Base-by-base conservation (phyloP, 2,113 vertebrate species). In the Rhinogobius similis region DNA sequence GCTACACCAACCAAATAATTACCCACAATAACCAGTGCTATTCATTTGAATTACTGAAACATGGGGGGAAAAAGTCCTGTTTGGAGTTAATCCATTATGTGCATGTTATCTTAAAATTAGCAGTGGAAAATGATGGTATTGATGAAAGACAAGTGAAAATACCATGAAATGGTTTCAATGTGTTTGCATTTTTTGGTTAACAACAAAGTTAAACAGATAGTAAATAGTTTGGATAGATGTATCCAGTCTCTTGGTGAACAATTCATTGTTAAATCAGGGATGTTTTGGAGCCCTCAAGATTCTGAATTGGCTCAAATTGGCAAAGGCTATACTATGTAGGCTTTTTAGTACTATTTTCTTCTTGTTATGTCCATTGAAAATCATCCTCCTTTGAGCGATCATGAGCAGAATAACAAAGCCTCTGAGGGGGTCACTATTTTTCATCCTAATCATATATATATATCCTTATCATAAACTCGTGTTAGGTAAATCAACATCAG, bases 1-100 rank as follows among this genome's bases (percentile, higher is more conserved):
- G 26, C 58, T 68, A 65, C 77, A 77, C 14, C 79, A 75, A 82
- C 68, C 38, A 23, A 69, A 80, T 79, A 78, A 87, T 87, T 76
- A 76, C 46, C 10, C 85, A 86, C 38, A 74, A 69, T 23, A 38
- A 55, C 23, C 1, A 14, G 9, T 20, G 23, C 52, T 55, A 24
- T 26, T 24, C 23, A 13, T 26, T 26, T 14, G 23, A 55, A 14
- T 13, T 14, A 55, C 26, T 26, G 7, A 55, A 55, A 55, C 52
- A 14, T 26, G 52, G 52, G 5, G 13, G 24, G 10, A 55, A 26
- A 55, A 12, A 26, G 52, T 24, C 13, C 10, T 24, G 9, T 24
- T 24, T 53, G 52, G 52, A 53, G 11, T 53, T 11, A 53, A 24
- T 12, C 21, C n/a, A 23, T 24, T 13, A 21, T 53, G 9, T 53